These are phyloP conservation scores for Capricornis sumatraensis DNA, from an alignment of 2,113 vertebrate genomes.

Conservation along the genomic window DNA sequence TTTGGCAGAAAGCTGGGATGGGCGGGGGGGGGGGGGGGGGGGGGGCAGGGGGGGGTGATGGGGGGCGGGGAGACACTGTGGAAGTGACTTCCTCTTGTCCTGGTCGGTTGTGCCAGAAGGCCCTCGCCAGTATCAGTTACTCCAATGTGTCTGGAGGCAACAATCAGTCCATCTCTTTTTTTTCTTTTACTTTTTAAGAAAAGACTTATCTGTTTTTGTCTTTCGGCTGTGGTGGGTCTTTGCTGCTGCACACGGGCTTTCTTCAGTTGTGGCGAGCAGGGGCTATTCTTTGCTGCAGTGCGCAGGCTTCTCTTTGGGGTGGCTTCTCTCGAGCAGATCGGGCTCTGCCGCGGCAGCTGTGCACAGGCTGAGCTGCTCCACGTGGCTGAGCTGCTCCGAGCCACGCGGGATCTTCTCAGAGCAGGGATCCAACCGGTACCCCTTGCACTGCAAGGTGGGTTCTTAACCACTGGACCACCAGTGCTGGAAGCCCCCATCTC, in stretches of 20 bases:
- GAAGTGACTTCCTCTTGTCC: neutral
- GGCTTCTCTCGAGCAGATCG: neutral
- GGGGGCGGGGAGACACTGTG: fast-evolving
- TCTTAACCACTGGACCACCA: neutral
- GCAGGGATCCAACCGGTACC: neutral
- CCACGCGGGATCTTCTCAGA: neutral
- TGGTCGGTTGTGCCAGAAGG: neutral
- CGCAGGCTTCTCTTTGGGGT: neutral
- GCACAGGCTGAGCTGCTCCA: neutral
- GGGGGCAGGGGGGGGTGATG: too few species aligned
- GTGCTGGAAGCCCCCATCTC: neutral
- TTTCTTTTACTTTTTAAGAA: neutral
- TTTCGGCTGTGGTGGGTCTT: neutral
- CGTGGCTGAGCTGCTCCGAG: neutral
- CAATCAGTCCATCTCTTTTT: neutral
- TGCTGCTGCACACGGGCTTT: neutral
- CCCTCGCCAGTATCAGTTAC: neutral
- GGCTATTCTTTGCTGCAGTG: neutral
- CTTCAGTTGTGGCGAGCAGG: neutral
- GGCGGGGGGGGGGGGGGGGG: fast-evolving
- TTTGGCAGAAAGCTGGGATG: neutral
- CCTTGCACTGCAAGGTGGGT: neutral
- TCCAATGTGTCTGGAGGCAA: neutral
- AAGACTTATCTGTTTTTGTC: neutral
- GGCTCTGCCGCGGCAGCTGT: neutral